Percentiles rank a stretch among this genome's conserved stretches.
These are phyloP conservation scores for Nycticebus coucang DNA, from an alignment of 2,113 vertebrate genomes.

Conservation along the genomic window DNA sequence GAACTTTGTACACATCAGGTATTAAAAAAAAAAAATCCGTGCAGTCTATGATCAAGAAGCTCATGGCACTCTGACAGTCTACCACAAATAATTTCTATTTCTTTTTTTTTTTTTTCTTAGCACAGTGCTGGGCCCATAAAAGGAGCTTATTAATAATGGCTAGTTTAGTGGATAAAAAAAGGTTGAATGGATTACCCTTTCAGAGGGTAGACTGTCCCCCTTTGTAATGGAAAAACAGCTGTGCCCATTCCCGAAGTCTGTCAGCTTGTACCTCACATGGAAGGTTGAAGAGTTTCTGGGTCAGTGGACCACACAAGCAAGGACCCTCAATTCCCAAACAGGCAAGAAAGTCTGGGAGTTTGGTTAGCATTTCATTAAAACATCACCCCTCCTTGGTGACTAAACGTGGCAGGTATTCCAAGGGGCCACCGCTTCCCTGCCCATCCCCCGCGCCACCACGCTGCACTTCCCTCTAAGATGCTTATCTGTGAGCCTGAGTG, in stretches of 20 bases:
- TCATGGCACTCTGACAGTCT: neutral
- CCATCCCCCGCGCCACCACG: neutral
- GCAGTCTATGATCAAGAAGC: neutral
- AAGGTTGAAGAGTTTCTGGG: neutral
- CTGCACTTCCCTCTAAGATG: slow-evolving; percentile 71
- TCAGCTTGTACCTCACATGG: neutral
- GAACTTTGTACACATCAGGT: neutral
- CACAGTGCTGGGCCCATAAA: neutral
- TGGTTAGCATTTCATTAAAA: neutral
- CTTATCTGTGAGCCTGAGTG: slow-evolving; percentile 60
- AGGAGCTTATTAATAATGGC: neutral
- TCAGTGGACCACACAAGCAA: neutral
- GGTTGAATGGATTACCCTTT: neutral
- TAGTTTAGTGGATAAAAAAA: neutral
- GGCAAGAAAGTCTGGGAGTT: neutral
- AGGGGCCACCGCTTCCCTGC: neutral
- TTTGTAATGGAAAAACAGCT: neutral
- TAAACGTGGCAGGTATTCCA: neutral
- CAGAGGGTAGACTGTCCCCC: neutral
- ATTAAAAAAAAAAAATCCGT: neutral
- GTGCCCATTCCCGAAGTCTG: neutral
- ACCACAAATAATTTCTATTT: neutral
- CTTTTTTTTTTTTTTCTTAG: neutral
- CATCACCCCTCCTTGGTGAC: too few relatives aligned
- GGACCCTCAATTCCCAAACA: neutral